Evolutionary conservation across 2,113 vertebrate species (phyloP), one percentile per base, ranked within the genome.

Genomic region (Pholis gunnellus): DNA sequence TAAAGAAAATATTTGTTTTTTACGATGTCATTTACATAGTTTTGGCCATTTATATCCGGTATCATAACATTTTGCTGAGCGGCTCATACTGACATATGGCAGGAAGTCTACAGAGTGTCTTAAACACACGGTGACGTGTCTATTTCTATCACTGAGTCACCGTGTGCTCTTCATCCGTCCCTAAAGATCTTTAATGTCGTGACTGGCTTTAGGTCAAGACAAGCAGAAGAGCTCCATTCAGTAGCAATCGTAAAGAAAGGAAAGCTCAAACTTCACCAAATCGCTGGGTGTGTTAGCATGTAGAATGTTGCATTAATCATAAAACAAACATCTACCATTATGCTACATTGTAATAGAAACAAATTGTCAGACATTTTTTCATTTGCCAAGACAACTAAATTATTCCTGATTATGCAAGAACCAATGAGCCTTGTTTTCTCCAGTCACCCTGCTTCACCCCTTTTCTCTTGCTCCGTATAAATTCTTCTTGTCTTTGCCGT

Each of bases 341-440:
- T n/a, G n/a, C n/a, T 36, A 59, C 44, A 50, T 34, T 54, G 61
- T 14, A 10, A 17, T 42, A 42, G 2, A 78, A 71, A 75, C 60
- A 61, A 63, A 59, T 52, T 69, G 63, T 68, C 46, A 61, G 10
- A 22, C 17, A 9, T 27, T 59, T 42, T 78, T 52, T 74, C 22
- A 76, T 82, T 86, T 68, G 44, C 40, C 11, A 31, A 6, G 0
- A 60, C 17, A 38, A 7, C 9, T 57, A 50, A 72, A 78, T 82
- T 60, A 86, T 80, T 80, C 61, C 79, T 42, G 14, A 50, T 69
- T 14, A 40, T 56, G 38, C 64, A 38, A 10, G 71, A 48, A 65
- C 60, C 56, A 27, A 2, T 29, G 20, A n/a, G 44, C 8, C 59
- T 70, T 10, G 25, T 72, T 80, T 78, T 65, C 71, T 57, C 66